Percentiles rank a stretch among this genome's conserved stretches.
Evolutionary conservation across 2,113 vertebrate species (phyloP).

Genomic region (Cyphomyrus plagiostoma): DNA sequence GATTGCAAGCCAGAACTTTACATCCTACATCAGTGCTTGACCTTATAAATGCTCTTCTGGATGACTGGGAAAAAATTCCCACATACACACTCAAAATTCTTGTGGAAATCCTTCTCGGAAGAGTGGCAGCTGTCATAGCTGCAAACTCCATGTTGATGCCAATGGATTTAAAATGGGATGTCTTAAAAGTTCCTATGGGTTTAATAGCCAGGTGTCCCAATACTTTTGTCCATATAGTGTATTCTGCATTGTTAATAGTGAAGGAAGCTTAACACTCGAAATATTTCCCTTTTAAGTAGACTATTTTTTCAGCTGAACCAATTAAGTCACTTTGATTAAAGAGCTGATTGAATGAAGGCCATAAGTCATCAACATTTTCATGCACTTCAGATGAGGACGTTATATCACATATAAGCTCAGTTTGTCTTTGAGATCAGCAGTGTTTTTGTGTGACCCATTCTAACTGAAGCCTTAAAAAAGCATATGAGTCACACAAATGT

Average conservation of each 20-base stretch:
- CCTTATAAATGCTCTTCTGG: neutral
- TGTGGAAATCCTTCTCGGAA: neutral
- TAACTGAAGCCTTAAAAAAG: neutral
- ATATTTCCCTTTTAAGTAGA: neutral
- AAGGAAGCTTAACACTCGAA: neutral
- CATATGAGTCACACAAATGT: neutral
- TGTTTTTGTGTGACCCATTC: neutral
- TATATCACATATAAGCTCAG: neutral
- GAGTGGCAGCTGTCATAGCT: neutral
- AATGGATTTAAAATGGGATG: neutral
- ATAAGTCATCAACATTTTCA: neutral
- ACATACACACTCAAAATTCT: neutral
- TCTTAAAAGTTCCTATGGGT: neutral
- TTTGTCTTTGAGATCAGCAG: neutral
- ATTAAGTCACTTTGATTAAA: neutral
- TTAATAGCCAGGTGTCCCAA: neutral
- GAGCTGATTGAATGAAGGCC: neutral
- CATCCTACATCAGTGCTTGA: neutral
- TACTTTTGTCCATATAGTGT: neutral
- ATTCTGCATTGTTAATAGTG: neutral
- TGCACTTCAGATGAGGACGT: neutral
- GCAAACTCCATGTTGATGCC: neutral
- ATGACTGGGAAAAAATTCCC: neutral
- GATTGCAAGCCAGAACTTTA: neutral
- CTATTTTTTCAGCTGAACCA: neutral